Conservation (phyloP, 2,113 vertebrate genomes). For the Crotophaga sulcirostris region DNA sequence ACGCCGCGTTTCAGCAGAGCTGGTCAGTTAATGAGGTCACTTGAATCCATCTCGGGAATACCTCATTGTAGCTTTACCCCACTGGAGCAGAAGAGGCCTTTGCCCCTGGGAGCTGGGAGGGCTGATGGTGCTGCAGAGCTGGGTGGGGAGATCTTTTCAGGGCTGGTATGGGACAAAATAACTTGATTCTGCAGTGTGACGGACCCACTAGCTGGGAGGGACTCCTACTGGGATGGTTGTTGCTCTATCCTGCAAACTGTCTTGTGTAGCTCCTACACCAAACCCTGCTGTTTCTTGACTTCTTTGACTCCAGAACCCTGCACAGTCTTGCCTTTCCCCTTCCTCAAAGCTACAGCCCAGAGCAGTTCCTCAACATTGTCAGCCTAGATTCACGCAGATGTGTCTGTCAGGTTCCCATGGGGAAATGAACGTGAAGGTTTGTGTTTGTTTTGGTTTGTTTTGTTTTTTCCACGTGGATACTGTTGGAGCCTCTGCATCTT, state of each 20-base stretch:
- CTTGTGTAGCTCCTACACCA: not conserved
- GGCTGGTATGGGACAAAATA: not conserved
- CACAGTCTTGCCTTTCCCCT: not conserved
- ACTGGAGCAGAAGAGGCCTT: not conserved
- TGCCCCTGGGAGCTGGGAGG: not conserved
- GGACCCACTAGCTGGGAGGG: not conserved
- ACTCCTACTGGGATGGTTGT: not conserved
- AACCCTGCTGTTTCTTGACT: not conserved
- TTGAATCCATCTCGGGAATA: not conserved
- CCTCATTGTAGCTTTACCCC: not conserved
- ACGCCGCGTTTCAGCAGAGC: not conserved
- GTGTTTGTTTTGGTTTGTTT: rapidly evolving
- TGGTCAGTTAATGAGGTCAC: not conserved
- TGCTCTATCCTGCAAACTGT: not conserved
- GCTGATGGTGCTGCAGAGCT: not conserved
- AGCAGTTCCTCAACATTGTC: not conserved
- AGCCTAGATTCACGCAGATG: not conserved
- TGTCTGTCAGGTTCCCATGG: not conserved
- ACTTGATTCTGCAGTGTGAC: not conserved
- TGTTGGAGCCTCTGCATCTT: not conserved
- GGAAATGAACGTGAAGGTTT: not conserved
- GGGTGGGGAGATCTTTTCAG: not conserved
- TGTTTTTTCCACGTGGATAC: not conserved
- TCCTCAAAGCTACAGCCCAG: not conserved
- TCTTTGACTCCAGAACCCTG: not conserved